Evolutionary conservation across 2,888 invertebrate species (phyloP), one percentile per base, ranked within the genome.

Genomic region (Matsumyia berberina): DNA sequence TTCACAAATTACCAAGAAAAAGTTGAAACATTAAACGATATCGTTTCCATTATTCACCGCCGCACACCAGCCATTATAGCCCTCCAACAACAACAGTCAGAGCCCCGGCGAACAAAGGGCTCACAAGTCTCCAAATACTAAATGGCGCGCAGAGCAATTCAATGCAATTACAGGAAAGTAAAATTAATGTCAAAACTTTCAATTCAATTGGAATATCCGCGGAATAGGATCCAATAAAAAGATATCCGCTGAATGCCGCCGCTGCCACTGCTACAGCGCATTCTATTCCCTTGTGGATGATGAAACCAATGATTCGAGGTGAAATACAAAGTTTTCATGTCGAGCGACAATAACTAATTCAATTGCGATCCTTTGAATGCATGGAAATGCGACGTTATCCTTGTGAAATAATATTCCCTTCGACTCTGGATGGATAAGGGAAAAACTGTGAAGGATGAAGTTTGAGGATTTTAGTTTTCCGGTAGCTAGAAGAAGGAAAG

Each of bases 161-260:
- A 76, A 85, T 85, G 85, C 85, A 85, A 85, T 85, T 80, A 85
- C 85, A 64, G 58, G 12, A 53, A 80, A 85, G 74, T 80, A 53
- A 69, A 85, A 85, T 85, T 80, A 85, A 85, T 85, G 85, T 80
- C 69, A 79, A 85, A 85, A 85, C 74, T 85, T 85, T 85, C 80
- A 80, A 70, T 85, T 76, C 80, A 85, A 80, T 85, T 74, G 80
- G 58, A 79, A 80, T 85, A 85, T 70, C 74, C 70, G 29, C 24
- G 37, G 69, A 69, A 57, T 53, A 17, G 66, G 44, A 60, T 79
- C 44, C 74, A 60, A 80, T 67, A 67, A 53, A 76, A 69, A 58
- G 29, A 51, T 44, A 37, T 60, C 42, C 58, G 39, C 49, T 9
- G n/a, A n/a, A n/a, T n/a, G 44, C 8, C 11, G 35, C 37, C 24